Conservation (phyloP, 2,113 vertebrate genomes). For the Crotalus horridus region DNA sequence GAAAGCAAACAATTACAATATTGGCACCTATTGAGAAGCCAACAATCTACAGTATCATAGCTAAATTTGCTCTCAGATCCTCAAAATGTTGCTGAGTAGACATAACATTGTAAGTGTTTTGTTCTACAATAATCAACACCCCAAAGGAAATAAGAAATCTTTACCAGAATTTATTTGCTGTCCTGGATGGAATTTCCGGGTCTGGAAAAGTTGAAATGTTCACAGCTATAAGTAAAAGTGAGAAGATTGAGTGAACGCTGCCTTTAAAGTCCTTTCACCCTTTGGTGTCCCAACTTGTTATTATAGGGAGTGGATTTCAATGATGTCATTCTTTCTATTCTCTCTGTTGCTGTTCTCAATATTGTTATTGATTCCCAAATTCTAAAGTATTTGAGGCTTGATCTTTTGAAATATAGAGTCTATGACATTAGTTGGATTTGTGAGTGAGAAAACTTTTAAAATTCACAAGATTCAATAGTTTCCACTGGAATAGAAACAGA, state of each 20-base stretch:
- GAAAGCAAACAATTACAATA: not conserved
- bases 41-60: not conserved
- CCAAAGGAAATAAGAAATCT: not conserved
- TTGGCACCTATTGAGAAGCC: not conserved
- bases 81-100: not conserved
- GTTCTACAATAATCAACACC: not conserved
- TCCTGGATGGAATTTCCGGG: not conserved
- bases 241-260: not conserved
- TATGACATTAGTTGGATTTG: not conserved
- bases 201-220: not conserved
- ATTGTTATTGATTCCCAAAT: not conserved
- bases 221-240: not conserved
- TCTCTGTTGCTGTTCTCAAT: not conserved
- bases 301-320: not conserved
- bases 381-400: not conserved
- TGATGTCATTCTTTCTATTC: not conserved
- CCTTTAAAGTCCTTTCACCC: not conserved
- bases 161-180: not conserved
- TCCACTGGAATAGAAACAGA: not conserved
- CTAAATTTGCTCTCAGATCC: not conserved
- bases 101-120: not conserved
- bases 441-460: not conserved
- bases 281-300: not conserved
- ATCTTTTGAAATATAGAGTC: not conserved
- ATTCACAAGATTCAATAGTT: not conserved